These are phyloP conservation scores for Connochaetes taurinus DNA, from an alignment of 2,113 vertebrate genomes.

Conservation along the genomic window DNA sequence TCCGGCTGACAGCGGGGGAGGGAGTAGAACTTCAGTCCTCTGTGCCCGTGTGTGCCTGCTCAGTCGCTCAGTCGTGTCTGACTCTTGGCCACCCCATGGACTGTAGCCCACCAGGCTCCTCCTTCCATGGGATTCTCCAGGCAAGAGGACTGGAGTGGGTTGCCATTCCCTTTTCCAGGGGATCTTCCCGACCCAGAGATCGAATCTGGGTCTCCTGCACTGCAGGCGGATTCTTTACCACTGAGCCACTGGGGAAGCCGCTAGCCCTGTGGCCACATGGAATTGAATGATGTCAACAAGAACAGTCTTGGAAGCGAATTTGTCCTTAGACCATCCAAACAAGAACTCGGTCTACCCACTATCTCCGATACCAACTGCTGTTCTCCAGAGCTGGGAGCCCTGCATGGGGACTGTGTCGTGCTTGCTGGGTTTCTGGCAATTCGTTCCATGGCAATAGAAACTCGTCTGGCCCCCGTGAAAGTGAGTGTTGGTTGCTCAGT, in stretches of 20 bases:
- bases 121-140: not conserved
- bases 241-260: not conserved
- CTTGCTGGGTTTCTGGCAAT: fast-evolving
- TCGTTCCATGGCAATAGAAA: not conserved
- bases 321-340: not conserved
- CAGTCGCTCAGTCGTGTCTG: not conserved
- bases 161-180: not conserved
- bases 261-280: not conserved
- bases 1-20: fast-evolving
- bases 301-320: not conserved
- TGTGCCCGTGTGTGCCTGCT: fast-evolving
- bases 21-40: not conserved
- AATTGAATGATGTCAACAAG: not conserved
- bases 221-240: not conserved
- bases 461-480: fast-evolving
- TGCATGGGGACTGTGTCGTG: fast-evolving
- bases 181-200: not conserved
- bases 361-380: no score
- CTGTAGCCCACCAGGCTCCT: not conserved
- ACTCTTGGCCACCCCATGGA: not conserved
- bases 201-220: not conserved
- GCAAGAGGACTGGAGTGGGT: not conserved
- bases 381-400: not conserved
- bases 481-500: not conserved
- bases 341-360: not conserved